Evolutionary conservation across 1,140 invertebrate species (phyloP).

Genomic region (Zaprionus ghesquierei): DNA sequence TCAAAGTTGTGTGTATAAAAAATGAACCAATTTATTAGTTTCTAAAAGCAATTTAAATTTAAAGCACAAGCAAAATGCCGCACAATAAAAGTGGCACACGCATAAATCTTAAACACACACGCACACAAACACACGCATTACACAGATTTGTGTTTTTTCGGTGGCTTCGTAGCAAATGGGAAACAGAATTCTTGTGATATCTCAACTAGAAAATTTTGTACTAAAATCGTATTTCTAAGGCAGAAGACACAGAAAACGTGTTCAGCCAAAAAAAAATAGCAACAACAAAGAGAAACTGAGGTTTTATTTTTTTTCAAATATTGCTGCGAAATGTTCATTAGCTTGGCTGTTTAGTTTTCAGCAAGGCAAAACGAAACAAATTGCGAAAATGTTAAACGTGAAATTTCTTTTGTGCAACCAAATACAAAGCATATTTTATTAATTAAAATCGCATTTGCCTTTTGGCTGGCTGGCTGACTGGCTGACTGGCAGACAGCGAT

Average conservation of each 20-base stretch:
- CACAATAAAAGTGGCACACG: slow-evolving; percentile 71
- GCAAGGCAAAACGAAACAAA: slow-evolving; percentile 32
- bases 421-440: slow-evolving; percentile 75
- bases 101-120: slow-evolving; percentile 63
- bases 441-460: slow-evolving; percentile 76
- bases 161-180: slow-evolving; percentile 44
- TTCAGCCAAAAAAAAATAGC: not conserved
- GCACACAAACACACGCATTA: not conserved
- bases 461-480: slow-evolving; percentile 50
- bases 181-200: slow-evolving; percentile 63
- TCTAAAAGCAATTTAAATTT: slow-evolving; percentile 55
- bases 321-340: slow-evolving; percentile 67
- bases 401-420: slow-evolving; percentile 74
- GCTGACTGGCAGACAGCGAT: not conserved
- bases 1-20: slow-evolving; percentile 31
- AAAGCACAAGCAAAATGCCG: slow-evolving; percentile 31
- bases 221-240: slow-evolving; percentile 42
- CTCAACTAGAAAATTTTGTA: slow-evolving; percentile 71
- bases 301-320: slow-evolving; percentile 17
- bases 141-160: slow-evolving; percentile 17
- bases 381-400: slow-evolving; percentile 50
- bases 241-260: slow-evolving; percentile 34
- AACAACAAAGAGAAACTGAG: not conserved
- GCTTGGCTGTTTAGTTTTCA: slow-evolving; percentile 43
- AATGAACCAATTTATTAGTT: slow-evolving; percentile 58